Base-by-base conservation (phyloP, 1,140 invertebrate genomes). In the Hirudo medicinalis region DNA sequence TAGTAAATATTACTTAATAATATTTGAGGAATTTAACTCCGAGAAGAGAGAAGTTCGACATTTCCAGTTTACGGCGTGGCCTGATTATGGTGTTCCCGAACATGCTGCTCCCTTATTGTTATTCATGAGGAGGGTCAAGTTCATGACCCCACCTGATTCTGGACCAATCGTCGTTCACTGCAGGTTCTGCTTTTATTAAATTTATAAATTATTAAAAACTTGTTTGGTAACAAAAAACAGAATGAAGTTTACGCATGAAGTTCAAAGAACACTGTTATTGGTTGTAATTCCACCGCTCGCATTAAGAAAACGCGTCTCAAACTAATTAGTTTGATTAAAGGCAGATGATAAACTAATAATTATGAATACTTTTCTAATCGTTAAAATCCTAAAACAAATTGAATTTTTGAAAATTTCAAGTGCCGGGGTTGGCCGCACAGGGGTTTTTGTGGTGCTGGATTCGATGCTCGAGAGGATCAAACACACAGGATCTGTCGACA, bases 11-110 rank as follows among this genome's bases (percentile, higher is more conserved):
- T 32, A 63, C 2, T 63, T 63, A 13, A 63, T 63, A 22, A 63
- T 36, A 32, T 63, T 63, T 63, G 22, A 54, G 72, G 75, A 70
- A 67, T 77, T 13, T 54, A 76, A 19, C 73, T 77, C 15, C 88
- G 89, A 69, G 91, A 93, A 91, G 20, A 86, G 95, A 0, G 94
- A 99, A 81, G 89, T 99, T 27, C 92, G 94, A 75, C 96, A 99
- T 81, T 85, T 97, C 69, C 96, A 99, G 82, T 99, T 97, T 79
- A 99, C 95, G 0, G 94, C 94, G 4, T 99, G 96, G 96, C 96
- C 96, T 0, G 96, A 99, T 82, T 95, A 99, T 78, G 96, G 94
- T 0, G 93, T 97, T 0, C 96, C 95, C 0, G 94, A 98, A 79
- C 93, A 98, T 83, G 94, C 96, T 0, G 95, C 95, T 0, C 94